Conservation (phyloP, 2,797 vertebrate species). For the Pagetopsis macropterus region DNA sequence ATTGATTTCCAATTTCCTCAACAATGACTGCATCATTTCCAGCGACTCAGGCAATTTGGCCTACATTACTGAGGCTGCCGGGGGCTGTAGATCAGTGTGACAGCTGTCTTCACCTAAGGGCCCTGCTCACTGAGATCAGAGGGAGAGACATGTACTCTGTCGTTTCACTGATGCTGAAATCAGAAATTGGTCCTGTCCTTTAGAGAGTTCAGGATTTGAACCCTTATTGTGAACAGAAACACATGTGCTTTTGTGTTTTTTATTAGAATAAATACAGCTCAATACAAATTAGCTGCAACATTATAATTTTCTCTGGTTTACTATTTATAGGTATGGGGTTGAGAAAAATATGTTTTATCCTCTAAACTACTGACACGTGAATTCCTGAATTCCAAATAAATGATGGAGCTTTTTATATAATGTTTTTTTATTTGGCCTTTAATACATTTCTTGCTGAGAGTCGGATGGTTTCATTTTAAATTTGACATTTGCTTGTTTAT, state of each 20-base stretch:
- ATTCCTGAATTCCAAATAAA: too few species aligned
- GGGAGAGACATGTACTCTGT: background rate
- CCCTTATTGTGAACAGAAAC: slow-evolving; percentile 24
- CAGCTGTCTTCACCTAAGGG: slow-evolving; percentile 85
- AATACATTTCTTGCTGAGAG: background rate
- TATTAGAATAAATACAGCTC: background rate
- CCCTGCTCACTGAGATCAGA: slow-evolving; percentile 77
- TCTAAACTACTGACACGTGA: too few species aligned
- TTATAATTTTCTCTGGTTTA: too few species aligned
- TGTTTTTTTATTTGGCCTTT: background rate
- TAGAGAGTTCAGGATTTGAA: slow-evolving; percentile 39
- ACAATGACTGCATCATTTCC: slow-evolving; percentile 92
- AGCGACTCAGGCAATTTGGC: slow-evolving; percentile 91
- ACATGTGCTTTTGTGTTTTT: slow-evolving; percentile 23
- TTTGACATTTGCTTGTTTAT: slow-evolving; percentile 22
- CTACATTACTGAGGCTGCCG: slow-evolving; percentile 84
- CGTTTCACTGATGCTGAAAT: slow-evolving; percentile 32
- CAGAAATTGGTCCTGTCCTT: slow-evolving; percentile 43
- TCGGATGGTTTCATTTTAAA: slow-evolving; percentile 14
- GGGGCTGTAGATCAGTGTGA: slow-evolving; percentile 90
- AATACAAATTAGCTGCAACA: too few species aligned
- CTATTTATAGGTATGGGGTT: too few species aligned
- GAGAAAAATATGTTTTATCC: too few species aligned
- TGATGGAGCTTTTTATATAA: background rate
- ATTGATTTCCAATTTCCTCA: slow-evolving; percentile 97